Percentiles rank a stretch among this genome's conserved stretches.
Evolutionary conservation across 2,888 invertebrate species (phyloP).

Genomic region (Apeira syringaria): DNA sequence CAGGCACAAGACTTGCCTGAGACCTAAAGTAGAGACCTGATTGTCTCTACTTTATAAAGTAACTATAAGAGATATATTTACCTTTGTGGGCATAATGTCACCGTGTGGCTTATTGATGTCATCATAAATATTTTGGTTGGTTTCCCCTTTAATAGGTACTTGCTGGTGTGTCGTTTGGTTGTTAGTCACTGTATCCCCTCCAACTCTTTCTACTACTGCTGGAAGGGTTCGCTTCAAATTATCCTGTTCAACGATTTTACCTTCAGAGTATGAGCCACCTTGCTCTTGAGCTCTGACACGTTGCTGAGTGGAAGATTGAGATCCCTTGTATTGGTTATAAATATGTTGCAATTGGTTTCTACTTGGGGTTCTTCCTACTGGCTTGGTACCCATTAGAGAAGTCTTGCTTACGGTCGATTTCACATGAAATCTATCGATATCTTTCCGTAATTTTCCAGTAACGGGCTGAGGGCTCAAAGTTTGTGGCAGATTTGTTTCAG

Average conservation of each 20-base stretch:
- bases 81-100: slow-evolving; percentile 17
- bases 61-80: slow-evolving; percentile 3
- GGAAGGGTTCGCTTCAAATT: slow-evolving; percentile 29
- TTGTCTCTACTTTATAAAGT: too few species aligned
- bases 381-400: slow-evolving; percentile 51
- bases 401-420: slow-evolving; percentile 71
- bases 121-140: slow-evolving; percentile 51
- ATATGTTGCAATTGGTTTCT: slow-evolving; percentile 64
- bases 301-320: slow-evolving; percentile 66
- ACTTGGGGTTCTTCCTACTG: slow-evolving; percentile 53
- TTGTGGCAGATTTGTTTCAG: slow-evolving; percentile 52
- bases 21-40: too few species aligned
- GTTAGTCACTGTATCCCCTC: slow-evolving; percentile 57
- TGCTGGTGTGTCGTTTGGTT: slow-evolving; percentile 34
- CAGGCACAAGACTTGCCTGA: too few species aligned
- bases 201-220: slow-evolving; percentile 56
- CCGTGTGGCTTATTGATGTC: slow-evolving; percentile 35
- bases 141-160: slow-evolving; percentile 32
- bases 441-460: slow-evolving; percentile 30
- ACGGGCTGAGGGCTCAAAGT: slow-evolving; percentile 59
- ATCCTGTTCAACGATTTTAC: slow-evolving; percentile 41
- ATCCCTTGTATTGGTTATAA: slow-evolving; percentile 70
- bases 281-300: slow-evolving; percentile 44
- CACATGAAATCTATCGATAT: slow-evolving; percentile 46
- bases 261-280: slow-evolving; percentile 51